phyloP scores from a whole-genome alignment of 2,888 invertebrate species.

The Helicoverpa assulta region DNA sequence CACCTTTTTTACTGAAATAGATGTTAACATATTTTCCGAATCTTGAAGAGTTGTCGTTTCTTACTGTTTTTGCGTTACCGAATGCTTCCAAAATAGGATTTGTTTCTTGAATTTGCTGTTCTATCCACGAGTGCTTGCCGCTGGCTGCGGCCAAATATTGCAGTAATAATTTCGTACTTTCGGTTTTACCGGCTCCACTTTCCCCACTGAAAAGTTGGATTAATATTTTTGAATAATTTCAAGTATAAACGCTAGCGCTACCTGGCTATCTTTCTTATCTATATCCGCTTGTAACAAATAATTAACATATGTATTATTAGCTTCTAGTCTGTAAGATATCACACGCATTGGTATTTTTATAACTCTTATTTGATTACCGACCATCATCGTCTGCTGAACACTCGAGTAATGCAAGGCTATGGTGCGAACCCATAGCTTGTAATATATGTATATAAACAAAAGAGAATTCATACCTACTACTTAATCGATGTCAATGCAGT shows the following conservation, averaged over 20 bases:
- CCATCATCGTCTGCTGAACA: not conserved
- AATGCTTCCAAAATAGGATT: constrained; percentile 99
- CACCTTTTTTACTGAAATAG: constrained; percentile 94
- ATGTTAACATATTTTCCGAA: constrained; percentile 99
- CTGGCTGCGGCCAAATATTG: constrained; percentile 98
- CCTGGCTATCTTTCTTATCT: not conserved
- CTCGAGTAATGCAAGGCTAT: no score
- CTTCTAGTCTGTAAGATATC: not conserved
- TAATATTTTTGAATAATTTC: not conserved
- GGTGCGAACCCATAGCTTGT: not conserved
- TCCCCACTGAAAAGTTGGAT: constrained; percentile 93
- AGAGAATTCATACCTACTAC: not conserved
- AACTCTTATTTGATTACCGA: not conserved
- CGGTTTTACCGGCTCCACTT: constrained; percentile 98
- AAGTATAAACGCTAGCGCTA: not conserved
- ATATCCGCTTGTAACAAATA: not conserved
- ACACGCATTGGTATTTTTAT: not conserved
- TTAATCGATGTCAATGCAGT: not conserved
- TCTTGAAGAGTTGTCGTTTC: constrained; percentile 98
- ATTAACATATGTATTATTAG: not conserved
- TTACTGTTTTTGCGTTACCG: constrained; percentile 98
- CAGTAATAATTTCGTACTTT: constrained; percentile 97
- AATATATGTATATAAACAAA: not conserved
- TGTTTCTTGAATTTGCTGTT: constrained; percentile 98
- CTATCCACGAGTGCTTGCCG: constrained; percentile 99